Conservation (phyloP, 2,113 vertebrate genomes). For the Calyptomena viridis region DNA sequence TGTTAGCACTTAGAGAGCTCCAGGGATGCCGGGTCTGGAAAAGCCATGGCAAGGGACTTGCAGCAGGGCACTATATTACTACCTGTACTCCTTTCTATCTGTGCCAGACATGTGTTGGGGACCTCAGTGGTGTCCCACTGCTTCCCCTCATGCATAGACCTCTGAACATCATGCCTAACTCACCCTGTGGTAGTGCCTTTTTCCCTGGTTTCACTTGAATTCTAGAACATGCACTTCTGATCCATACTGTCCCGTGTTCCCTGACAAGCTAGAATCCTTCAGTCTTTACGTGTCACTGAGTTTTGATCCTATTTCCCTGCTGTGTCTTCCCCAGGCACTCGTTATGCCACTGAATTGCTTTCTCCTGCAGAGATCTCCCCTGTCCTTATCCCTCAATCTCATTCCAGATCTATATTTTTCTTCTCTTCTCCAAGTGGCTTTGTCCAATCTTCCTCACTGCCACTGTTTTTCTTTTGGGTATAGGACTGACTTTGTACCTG, state of each 20-base stretch:
- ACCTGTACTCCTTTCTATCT: neutral
- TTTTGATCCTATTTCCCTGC: neutral
- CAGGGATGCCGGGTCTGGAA: neutral
- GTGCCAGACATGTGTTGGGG: neutral
- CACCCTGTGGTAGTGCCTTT: fast-evolving
- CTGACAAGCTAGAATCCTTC: neutral
- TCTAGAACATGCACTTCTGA: neutral
- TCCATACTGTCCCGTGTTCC: neutral
- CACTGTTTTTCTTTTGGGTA: neutral
- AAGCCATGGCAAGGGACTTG: neutral
- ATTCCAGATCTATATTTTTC: neutral
- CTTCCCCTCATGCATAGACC: fast-evolving
- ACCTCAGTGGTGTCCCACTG: neutral
- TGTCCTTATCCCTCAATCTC: neutral
- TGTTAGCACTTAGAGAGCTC: neutral
- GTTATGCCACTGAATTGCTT: neutral
- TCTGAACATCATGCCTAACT: neutral
- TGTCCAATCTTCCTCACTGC: neutral
- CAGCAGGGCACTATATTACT: neutral
- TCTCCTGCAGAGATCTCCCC: neutral
- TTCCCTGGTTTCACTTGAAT: neutral
- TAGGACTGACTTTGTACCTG: neutral
- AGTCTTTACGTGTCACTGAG: neutral
- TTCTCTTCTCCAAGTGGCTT: neutral
- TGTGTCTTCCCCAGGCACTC: neutral